Percentiles rank a stretch among this genome's conserved stretches.
phyloP scores from a whole-genome alignment of 2,113 vertebrate genomes.

The Mastomys coucha region DNA sequence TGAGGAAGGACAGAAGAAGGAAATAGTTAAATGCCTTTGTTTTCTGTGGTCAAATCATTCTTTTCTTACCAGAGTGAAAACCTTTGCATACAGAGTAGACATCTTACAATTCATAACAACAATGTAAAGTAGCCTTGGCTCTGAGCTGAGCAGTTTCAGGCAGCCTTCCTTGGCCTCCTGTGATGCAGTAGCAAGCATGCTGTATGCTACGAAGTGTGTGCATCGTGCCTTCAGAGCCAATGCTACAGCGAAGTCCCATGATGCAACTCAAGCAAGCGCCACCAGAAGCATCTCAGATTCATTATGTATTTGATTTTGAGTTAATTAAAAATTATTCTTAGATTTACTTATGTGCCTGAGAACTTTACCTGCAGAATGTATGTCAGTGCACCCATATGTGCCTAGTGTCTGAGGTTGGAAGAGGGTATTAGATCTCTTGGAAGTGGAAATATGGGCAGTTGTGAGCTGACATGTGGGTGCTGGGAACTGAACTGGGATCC shows the following conservation, averaged over 20 bases:
- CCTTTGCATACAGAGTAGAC: background rate
- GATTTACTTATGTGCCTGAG: background rate
- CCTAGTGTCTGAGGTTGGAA: too few relatives aligned
- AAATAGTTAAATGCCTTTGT: background rate
- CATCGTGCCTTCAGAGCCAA: background rate
- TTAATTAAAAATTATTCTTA: background rate
- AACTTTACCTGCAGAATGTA: background rate
- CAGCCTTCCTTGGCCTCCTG: background rate
- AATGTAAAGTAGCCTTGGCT: background rate
- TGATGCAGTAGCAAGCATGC: background rate
- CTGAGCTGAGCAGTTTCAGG: background rate
- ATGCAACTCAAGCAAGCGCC: background rate
- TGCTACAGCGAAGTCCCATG: background rate
- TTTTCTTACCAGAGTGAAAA: background rate
- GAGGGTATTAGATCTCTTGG: background rate
- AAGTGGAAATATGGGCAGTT: background rate
- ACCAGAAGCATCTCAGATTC: background rate
- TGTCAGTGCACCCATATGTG: background rate
- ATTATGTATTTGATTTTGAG: background rate
- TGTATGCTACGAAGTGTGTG: background rate
- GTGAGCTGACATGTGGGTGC: background rate
- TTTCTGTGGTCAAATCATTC: background rate
- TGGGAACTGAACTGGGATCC: background rate
- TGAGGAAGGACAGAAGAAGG: too few relatives aligned
- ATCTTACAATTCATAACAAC: background rate